Evolutionary conservation across 2,113 vertebrate genomes (phyloP).

Genomic region (Corvus hawaiiensis): DNA sequence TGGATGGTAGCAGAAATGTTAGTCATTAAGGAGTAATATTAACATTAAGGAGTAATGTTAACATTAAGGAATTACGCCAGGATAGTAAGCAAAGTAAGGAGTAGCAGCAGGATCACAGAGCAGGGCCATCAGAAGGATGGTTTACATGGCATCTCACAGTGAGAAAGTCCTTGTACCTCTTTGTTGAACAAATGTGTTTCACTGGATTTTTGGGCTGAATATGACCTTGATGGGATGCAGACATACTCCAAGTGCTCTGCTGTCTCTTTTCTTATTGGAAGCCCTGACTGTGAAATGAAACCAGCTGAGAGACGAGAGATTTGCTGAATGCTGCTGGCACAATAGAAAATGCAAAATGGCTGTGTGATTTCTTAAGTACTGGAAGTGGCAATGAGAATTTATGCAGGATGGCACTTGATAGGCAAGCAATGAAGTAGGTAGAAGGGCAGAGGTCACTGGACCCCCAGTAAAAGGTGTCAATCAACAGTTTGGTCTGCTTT

Average conservation of each 20-base stretch:
- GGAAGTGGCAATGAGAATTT: neutral
- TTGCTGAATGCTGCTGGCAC: neutral
- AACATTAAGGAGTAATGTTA: neutral
- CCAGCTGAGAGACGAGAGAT: neutral
- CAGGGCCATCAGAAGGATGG: neutral
- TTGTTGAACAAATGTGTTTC: neutral
- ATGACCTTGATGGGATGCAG: neutral
- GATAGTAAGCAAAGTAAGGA: neutral
- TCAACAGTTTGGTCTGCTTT: neutral
- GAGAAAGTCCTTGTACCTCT: neutral
- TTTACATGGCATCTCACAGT: neutral
- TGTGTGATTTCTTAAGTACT: neutral
- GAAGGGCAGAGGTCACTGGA: neutral
- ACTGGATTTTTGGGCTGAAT: neutral
- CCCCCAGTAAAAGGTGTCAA: accelerated
- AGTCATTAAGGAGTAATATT: neutral
- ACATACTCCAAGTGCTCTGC: neutral
- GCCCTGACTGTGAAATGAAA: neutral
- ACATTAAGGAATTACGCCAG: neutral
- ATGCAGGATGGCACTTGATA: neutral
- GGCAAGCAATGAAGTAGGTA: neutral
- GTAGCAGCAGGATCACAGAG: neutral
- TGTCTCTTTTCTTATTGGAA: neutral
- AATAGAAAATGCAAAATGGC: neutral
- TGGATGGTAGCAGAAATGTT: neutral